Base-by-base conservation (phyloP, 2,888 invertebrate genomes). In the Cephus nigrinus region DNA sequence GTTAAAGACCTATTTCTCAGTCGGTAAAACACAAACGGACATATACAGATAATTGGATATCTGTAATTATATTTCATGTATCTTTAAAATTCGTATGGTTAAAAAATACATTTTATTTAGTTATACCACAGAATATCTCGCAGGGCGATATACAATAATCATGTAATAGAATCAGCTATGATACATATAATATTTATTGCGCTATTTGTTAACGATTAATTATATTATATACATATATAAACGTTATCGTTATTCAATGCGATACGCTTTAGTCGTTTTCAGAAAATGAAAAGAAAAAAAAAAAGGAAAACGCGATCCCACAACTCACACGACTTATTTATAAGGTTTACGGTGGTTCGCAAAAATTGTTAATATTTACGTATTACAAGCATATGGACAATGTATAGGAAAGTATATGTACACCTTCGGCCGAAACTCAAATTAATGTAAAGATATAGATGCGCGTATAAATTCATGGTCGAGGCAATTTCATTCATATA, bases 351-450 rank as follows among this genome's bases (percentile, higher is more conserved):
- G 55, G 23, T 55, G 55, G 55, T 55, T 55, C 55, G 31, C 31
- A 71, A 11, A 71, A 12, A 12, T 71, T 31, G 5, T 33, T n/a
- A 31, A 31, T 32, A 30, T 12, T 33, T 31, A 71, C 23, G 32
- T 4, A 23, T 71, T 33, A 71, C 11, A 71, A 31, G 32, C 33
- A 71, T 12, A 94, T 0, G 94, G 23, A 94, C 94, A 84, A 95
- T 95, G 71, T 12, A 23, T 31, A 71, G 71, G 31, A 71, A 71
- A 71, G 69, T 74, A 77, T 77, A 77, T 75, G 71, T 77, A 55
- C 55, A 55, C 23, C 71, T 77, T 75, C 40, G 77, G 75, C 75
- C 35, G 40, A 34, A 74, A 74, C 75, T 74, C 74, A 74, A 81
- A 79, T 71, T 76, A 81, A 78, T 75, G 55, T 55, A 23, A 40